Evolutionary conservation across 2,113 vertebrate genomes (phyloP).

Genomic region (Phaetusa simplex): DNA sequence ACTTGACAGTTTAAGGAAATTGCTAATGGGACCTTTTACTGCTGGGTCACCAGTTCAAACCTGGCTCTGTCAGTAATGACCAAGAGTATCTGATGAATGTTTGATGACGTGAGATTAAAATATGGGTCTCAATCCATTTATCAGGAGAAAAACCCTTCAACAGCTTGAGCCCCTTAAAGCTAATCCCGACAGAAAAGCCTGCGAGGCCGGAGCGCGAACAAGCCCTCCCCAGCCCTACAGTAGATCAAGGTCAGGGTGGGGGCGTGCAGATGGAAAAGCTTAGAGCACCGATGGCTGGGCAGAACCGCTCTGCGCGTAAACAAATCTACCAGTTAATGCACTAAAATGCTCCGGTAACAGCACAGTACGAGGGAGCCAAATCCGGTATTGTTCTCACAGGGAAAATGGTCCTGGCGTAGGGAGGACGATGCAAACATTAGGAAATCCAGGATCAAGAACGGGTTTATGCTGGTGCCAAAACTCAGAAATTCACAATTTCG

Average conservation of each 20-base stretch:
- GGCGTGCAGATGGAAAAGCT: slow-evolving; percentile 42
- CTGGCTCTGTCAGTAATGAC: slow-evolving; percentile 53
- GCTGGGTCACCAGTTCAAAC: slow-evolving; percentile 58
- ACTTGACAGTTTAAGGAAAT: slow-evolving; percentile 61
- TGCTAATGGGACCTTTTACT: slow-evolving; percentile 64
- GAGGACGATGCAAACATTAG: neutral
- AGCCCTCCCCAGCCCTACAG: neutral
- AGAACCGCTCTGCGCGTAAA: neutral
- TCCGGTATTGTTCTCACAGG: slow-evolving; percentile 15
- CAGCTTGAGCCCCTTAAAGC: slow-evolving; percentile 9
- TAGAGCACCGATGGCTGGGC: neutral
- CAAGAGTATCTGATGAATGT: slow-evolving; percentile 55
- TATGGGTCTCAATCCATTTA: slow-evolving; percentile 46
- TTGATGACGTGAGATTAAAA: slow-evolving; percentile 67
- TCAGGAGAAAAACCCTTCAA: slow-evolving; percentile 50
- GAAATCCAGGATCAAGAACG: slow-evolving; percentile 20
- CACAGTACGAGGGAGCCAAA: neutral
- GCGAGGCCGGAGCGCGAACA: neutral
- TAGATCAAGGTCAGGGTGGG: slow-evolving; percentile 7
- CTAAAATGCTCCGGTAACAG: neutral
- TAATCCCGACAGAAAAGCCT: neutral
- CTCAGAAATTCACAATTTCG: neutral
- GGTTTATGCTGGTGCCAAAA: neutral
- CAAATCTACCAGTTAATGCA: neutral
- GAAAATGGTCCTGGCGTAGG: neutral